Conservation (phyloP, 2,113 vertebrate species). For the Lampris megalopsis region DNA sequence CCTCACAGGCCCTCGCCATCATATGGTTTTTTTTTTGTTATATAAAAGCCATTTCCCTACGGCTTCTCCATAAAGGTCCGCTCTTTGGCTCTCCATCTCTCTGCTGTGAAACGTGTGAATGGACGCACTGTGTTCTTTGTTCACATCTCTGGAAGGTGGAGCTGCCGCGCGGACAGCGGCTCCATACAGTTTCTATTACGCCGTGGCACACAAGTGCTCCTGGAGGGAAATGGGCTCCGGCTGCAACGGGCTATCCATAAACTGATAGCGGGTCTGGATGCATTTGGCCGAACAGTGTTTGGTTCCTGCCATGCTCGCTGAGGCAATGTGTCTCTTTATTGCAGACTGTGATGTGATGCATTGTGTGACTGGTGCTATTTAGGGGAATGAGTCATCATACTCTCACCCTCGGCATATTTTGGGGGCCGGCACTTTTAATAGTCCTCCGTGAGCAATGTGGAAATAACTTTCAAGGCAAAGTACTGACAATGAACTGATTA, state of each 20-base stretch:
- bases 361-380: conserved; percentile 29
- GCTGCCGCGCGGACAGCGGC: not conserved
- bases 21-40: conserved; percentile 23
- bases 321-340: conserved; percentile 58
- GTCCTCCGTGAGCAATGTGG: conserved; percentile 38
- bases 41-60: conserved; percentile 33
- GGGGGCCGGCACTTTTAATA: conserved; percentile 35
- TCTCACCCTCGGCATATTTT: conserved; percentile 45
- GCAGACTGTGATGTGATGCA: conserved; percentile 24
- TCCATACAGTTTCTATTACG: conserved; percentile 26
- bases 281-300: conserved; percentile 59
- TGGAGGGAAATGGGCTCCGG: conserved; percentile 45
- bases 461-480: conserved; percentile 16
- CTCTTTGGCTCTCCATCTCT: conserved; percentile 26
- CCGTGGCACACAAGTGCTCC: conserved; percentile 38
- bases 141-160: conserved; percentile 31
- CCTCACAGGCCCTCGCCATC: not conserved
- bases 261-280: conserved; percentile 52
- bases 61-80: conserved; percentile 31
- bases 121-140: conserved; percentile 18
- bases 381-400: conserved; percentile 30
- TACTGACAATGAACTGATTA: conserved; percentile 34
- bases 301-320: conserved; percentile 66
- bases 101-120: conserved; percentile 46
- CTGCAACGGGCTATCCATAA: conserved; percentile 65